Conservation (phyloP, 2,113 vertebrate species). For the Puma concolor region DNA sequence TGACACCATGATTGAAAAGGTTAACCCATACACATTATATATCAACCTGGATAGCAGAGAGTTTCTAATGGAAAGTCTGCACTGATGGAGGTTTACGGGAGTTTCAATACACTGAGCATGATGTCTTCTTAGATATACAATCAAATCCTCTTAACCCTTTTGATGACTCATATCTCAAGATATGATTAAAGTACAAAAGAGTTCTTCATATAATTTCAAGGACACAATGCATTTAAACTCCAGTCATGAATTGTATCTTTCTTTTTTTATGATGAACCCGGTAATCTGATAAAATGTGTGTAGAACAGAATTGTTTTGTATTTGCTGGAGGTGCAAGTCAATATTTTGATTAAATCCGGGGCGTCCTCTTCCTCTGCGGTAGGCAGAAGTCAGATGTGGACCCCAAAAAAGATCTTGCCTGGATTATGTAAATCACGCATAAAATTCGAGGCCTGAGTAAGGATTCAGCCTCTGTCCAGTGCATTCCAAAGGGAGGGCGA, state of each 20-base stretch:
- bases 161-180: conserved; percentile 98
- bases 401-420: conserved; percentile 64
- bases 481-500: neutral
- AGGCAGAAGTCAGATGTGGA: conserved; percentile 79
- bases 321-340: conserved; percentile 88
- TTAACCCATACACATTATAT: conserved; percentile 99
- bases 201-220: conserved; percentile 94
- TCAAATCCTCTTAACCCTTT: conserved; percentile 99
- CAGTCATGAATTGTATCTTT: conserved; percentile 89
- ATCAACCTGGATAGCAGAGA: conserved; percentile 97
- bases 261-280: conserved; percentile 86
- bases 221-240: conserved; percentile 92
- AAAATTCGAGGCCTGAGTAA: conserved; percentile 49
- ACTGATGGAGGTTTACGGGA: conserved; percentile 95
- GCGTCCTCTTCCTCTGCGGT: conserved; percentile 72
- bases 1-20: conserved; percentile 99
- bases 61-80: conserved; percentile 99
- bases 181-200: conserved; percentile 98
- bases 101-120: conserved; percentile 98
- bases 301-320: conserved; percentile 89
- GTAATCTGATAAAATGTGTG: conserved; percentile 92
- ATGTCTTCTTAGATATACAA: conserved; percentile 98
- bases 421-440: conserved; percentile 65
- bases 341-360: conserved; percentile 86
- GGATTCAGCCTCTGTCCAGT: conserved; percentile 31